phyloP scores from a whole-genome alignment of 2,797 vertebrate genomes.

The Phyllotis vaccarum region DNA sequence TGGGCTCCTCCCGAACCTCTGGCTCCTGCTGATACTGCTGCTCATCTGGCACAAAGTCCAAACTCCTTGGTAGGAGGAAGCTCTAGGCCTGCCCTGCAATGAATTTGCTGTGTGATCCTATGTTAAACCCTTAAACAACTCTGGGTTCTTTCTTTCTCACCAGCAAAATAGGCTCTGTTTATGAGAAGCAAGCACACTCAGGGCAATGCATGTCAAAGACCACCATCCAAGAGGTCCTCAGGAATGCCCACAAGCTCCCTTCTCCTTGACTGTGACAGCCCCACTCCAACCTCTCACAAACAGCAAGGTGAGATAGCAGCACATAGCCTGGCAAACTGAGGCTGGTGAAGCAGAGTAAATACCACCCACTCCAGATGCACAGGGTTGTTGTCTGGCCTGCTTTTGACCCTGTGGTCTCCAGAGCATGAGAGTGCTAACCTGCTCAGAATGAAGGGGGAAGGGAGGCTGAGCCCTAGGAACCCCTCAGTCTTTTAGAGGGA shows the following conservation, averaged over 20 bases:
- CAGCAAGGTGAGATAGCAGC: background rate
- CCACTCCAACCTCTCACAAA: background rate
- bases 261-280: background rate
- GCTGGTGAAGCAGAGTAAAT: background rate
- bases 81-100: background rate
- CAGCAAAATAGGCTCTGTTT: background rate
- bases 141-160: background rate
- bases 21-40: constrained; percentile 1
- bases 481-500: background rate
- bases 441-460: background rate
- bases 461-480: background rate
- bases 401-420: background rate
- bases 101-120: background rate
- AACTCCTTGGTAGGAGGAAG: background rate
- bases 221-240: background rate
- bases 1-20: constrained; percentile 40
- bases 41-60: constrained; percentile 18
- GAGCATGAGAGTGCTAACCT: background rate
- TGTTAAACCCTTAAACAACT: background rate
- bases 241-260: background rate
- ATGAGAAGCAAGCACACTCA: background rate
- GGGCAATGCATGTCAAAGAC: background rate
- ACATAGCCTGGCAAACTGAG: background rate
- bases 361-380: background rate
- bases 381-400: background rate